phyloP scores from a whole-genome alignment of 2,113 vertebrate genomes.

The Sterna hirundo region DNA sequence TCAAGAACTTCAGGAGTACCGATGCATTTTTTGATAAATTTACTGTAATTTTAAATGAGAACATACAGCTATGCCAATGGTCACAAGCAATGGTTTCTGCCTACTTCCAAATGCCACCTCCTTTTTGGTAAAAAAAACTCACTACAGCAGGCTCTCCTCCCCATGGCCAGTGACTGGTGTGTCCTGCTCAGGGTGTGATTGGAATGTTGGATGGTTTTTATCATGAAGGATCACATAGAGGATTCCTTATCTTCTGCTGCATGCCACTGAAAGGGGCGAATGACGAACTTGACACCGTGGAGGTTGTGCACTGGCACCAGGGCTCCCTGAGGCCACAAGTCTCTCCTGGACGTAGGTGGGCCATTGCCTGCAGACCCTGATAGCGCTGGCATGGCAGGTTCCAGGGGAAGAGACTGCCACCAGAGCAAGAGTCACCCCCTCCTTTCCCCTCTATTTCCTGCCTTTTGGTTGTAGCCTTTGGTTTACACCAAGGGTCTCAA shows the following conservation, averaged over 20 bases:
- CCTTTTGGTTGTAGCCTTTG: background rate
- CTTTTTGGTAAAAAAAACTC: background rate
- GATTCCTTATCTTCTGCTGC: background rate
- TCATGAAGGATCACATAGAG: background rate
- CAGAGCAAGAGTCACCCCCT: background rate
- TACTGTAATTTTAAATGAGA: background rate
- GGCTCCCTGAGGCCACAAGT: background rate
- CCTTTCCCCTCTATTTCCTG: background rate
- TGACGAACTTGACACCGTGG: fast-evolving
- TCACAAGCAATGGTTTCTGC: background rate
- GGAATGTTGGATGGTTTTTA: background rate
- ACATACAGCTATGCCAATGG: background rate
- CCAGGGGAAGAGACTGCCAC: background rate
- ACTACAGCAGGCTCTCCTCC: background rate
- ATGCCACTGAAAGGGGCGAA: background rate
- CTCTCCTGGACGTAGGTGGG: background rate
- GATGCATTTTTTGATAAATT: background rate
- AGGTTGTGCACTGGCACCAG: background rate
- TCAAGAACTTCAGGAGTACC: background rate
- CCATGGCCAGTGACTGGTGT: background rate
- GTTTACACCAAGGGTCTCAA: background rate
- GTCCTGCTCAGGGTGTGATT: background rate
- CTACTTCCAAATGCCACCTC: background rate
- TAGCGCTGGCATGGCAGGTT: fast-evolving
- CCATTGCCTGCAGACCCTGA: background rate